Evolutionary conservation across 2,888 invertebrate species (phyloP), one percentile per base, ranked within the genome.

Genomic region (Cephus sareptanus): DNA sequence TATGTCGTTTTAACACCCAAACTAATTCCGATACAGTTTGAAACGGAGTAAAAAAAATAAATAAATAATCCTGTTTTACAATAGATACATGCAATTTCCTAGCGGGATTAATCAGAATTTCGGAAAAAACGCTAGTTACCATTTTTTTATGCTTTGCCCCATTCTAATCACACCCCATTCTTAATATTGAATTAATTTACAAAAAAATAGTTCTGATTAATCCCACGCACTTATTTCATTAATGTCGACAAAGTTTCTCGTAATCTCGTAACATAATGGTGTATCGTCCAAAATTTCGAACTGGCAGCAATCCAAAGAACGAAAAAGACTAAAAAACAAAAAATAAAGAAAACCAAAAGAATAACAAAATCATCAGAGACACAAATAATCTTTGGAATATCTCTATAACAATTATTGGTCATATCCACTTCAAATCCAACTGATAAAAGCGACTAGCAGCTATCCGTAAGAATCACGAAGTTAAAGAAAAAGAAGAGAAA

Each of bases 351-450:
- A 56, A 35, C 3, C 23, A 56, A 56, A 56, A 6, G 1, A 56
- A 56, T 1, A 56, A 23, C 2, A 34, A 69, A 68, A 76, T 13
- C 31, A 74, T 12, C 11, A 13, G 23, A 76, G 33, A 70, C 12
- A 75, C 23, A n/a, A n/a, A 30, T n/a, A 73, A 79, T 37, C 56
- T 34, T 75, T n/a, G 23, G 37, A 76, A 79, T 73, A 76, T 56
- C 23, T 56, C 40, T 23, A 56, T 56, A 56, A 56, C 40, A 56
- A 56, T 56, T 56, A 56, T 56, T 23, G 40, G 40, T 85, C 85
- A 85, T 85, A 85, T 85, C 85, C 85, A 85, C 83, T 82, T 85
- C 85, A 85, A 85, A 85, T 85, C 85, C 84, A 84, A 84, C 83
- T 85, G 82, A 85, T 83, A 84, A 86, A 85, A 85, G 85, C 84